A percentile compares a stretch with the other conserved stretches of the same genome.
These are phyloP conservation scores for Neoitamus cyanurus DNA, from an alignment of 2,888 invertebrate species.

Conservation along the genomic window DNA sequence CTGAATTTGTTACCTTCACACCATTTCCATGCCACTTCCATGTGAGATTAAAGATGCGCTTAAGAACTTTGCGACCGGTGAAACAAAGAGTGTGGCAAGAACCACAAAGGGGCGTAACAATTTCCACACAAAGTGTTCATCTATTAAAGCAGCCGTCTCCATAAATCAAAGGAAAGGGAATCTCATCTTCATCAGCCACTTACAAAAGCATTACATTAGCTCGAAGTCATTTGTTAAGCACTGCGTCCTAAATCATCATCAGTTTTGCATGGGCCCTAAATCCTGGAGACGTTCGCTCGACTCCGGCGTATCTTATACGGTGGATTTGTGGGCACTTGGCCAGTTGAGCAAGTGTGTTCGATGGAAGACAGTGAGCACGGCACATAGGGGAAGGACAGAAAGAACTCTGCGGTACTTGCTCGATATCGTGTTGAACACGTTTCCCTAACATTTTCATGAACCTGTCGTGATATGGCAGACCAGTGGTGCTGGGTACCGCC, in stretches of 20 bases:
- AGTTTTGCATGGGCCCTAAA: conserved; percentile 39
- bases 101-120: neutral
- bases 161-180: conserved; percentile 31
- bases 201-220: conserved; percentile 45
- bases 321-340: conserved; percentile 8
- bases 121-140: conserved; percentile 5
- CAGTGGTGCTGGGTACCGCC: neutral
- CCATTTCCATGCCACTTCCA: neutral
- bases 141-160: conserved; percentile 21
- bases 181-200: conserved; percentile 46
- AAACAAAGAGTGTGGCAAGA: neutral
- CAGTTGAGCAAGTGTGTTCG: neutral
- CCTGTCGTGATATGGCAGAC: conserved; percentile 40
- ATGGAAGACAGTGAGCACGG: neutral
- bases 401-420: conserved; percentile 8
- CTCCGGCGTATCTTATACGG: neutral
- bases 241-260: conserved; percentile 36
- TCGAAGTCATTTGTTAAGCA: conserved; percentile 35
- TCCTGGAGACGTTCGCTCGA: conserved; percentile 33
- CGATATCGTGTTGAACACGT: conserved; percentile 45
- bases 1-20: too few relatives aligned
- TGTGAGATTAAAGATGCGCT: neutral
- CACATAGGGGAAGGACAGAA: neutral
- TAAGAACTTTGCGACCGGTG: neutral
- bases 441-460: conserved; percentile 43